These are phyloP conservation scores for Dusona sp. DNA, from an alignment of 2,888 invertebrate genomes.

Conservation along the genomic window DNA sequence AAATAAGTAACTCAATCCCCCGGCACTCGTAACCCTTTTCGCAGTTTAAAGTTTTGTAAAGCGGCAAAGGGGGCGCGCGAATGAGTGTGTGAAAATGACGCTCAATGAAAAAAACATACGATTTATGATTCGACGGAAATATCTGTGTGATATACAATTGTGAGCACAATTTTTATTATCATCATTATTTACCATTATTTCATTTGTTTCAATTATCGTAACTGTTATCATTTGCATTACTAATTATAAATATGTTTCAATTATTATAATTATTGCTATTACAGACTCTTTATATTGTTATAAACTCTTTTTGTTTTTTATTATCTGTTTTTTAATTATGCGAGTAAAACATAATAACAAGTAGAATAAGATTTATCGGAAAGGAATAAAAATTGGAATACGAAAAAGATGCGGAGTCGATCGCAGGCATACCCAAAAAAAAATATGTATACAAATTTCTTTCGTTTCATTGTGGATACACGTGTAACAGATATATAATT, in stretches of 20 bases:
- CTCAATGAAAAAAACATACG: conserved; percentile 42
- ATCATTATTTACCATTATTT: not conserved
- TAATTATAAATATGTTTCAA: not conserved
- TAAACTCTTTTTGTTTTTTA: not conserved
- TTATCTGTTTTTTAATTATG: not conserved
- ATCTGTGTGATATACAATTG: not conserved
- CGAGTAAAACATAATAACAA: not conserved
- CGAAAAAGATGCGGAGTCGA: no score
- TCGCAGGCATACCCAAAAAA: no score
- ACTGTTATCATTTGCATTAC: not conserved
- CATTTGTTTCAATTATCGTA: not conserved
- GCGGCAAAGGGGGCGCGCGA: conserved; percentile 30
- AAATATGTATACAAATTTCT: no score
- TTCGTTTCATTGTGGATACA: not conserved
- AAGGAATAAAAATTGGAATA: no score
- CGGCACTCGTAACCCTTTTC: conserved; percentile 74
- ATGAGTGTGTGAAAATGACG: conserved; percentile 69
- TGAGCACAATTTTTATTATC: not conserved
- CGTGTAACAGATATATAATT: not conserved
- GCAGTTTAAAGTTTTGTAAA: conserved; percentile 79
- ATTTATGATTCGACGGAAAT: conserved; percentile 51
- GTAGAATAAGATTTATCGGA: no score
- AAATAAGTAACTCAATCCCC: conserved; percentile 81
- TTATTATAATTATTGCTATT: not conserved
- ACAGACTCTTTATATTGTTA: not conserved